Evolutionary conservation across 2,888 invertebrate genomes (phyloP), one percentile per base, ranked within the genome.

Genomic region (Crossocerus cetratus): DNA sequence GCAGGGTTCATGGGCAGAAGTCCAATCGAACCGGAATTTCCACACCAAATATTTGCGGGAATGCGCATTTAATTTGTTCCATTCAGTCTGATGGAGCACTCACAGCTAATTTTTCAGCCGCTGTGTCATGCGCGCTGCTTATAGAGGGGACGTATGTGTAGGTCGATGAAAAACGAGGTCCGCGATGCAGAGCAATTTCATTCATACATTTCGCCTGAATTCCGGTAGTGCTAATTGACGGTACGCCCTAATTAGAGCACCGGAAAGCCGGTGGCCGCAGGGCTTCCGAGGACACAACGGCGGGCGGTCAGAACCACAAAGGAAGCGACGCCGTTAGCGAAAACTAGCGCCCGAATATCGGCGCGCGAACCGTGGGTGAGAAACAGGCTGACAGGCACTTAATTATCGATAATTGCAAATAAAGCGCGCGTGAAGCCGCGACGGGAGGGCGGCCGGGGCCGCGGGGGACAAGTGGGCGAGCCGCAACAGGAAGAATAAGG

Each of bases 401-500:
- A 81, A 82, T 82, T 81, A 82, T 69, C 78, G 82, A 72, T 80
- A 82, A 82, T 82, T 80, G 78, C 82, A 74, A 82, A 82, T 80
- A 79, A 79, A 77, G 64, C 60, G 70, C 60, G 69, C 63, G 75
- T 62, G 70, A 62, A 65, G 32, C 13, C 5, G 16, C 14, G 63
- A 45, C 42, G 43, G 32, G 43, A 45, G 49, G 49, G 54, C 5
- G 4, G 44, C 23, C 32, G 32, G 49, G 32, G 59, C 21, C 14
- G 56, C 55, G 18, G 22, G 54, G 55, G 49, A 21, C 55, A 43
- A 44, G 43, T 22, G 32, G 18, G 43, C 61, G 65, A 55, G 49
- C 61, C 66, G 45, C 69, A 56, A 62, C 63, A 65, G 54, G 32
- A 32, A 32, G 32, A 32, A 32, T 32, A 32, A 32, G 32, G 32